Evolutionary conservation across 2,888 invertebrate genomes (phyloP).

Genomic region (Andrena minutula): DNA sequence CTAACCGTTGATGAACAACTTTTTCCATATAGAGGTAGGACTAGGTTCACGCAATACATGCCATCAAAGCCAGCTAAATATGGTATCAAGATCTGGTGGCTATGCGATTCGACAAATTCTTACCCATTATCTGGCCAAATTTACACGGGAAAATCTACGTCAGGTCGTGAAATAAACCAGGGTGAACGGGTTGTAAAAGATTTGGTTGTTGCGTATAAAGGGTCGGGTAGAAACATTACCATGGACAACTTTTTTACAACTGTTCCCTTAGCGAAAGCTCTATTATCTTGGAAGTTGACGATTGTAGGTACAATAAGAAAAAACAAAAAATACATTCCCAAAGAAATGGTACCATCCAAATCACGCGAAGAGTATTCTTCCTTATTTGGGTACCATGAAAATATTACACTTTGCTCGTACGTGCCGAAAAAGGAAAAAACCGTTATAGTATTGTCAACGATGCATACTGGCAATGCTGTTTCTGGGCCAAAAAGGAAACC

Average conservation of each 20-base stretch:
- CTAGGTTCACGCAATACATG: slow-evolving; percentile 73
- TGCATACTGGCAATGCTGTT: slow-evolving; percentile 51
- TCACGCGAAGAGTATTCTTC: slow-evolving; percentile 31
- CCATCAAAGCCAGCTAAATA: slow-evolving; percentile 73
- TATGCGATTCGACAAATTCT: slow-evolving; percentile 71
- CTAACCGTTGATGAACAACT: slow-evolving; percentile 75
- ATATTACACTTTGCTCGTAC: slow-evolving; percentile 63
- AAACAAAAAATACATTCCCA: slow-evolving; percentile 59
- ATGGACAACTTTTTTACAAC: slow-evolving; percentile 73
- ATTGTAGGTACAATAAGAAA: slow-evolving; percentile 63
- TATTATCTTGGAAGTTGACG: slow-evolving; percentile 66
- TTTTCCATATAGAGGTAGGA: slow-evolving; percentile 73
- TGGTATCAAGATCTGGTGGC: slow-evolving; percentile 76
- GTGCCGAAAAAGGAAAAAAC: slow-evolving; percentile 70
- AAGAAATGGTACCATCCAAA: slow-evolving; percentile 56
- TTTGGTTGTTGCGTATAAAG: slow-evolving; percentile 58
- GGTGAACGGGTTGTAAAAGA: slow-evolving; percentile 76
- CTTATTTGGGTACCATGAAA: slow-evolving; percentile 67
- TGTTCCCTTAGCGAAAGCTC: slow-evolving; percentile 59
- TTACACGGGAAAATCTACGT: slow-evolving; percentile 67
- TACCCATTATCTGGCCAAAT: slow-evolving; percentile 71
- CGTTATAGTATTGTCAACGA: slow-evolving; percentile 51
- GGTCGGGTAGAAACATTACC: slow-evolving; percentile 70
- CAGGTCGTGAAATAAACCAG: slow-evolving; percentile 65
- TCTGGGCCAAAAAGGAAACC: slow-evolving; percentile 15